Conservation (phyloP, 2,888 invertebrate species). For the Spicauda simplicius region DNA sequence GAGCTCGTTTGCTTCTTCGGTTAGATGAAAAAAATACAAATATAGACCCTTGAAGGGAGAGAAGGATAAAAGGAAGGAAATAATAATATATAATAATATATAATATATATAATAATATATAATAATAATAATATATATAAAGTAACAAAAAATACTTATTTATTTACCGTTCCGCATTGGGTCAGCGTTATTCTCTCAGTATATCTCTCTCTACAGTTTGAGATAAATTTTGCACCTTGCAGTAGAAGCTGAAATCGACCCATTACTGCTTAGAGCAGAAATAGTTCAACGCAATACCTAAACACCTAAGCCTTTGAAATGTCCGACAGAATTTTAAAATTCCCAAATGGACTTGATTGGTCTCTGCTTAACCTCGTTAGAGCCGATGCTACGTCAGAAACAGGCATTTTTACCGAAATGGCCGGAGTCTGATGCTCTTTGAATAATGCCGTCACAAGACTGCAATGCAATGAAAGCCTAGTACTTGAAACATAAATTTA, state of each 20-base stretch:
- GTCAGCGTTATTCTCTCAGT: too few relatives aligned
- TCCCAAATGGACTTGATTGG: slow-evolving; percentile 16
- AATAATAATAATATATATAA: too few relatives aligned
- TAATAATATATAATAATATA: too few relatives aligned
- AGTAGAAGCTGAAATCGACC: not conserved
- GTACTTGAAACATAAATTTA: not conserved
- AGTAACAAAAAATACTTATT: too few relatives aligned
- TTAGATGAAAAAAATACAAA: too few relatives aligned
- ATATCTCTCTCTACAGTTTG: too few relatives aligned
- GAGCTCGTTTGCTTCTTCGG: too few relatives aligned
- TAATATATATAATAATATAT: too few relatives aligned
- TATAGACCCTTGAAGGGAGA: too few relatives aligned
- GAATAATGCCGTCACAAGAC: not conserved
- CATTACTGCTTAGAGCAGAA: not conserved
- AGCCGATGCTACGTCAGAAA: slow-evolving; percentile 18
- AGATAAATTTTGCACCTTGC: too few relatives aligned
- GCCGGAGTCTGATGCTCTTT: slow-evolving; percentile 16
- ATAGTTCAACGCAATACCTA: not conserved
- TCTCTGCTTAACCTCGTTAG: slow-evolving; percentile 4
- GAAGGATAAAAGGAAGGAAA: too few relatives aligned
- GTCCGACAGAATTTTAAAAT: slow-evolving; percentile 5
- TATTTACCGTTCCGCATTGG: too few relatives aligned
- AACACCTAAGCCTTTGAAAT: not conserved
- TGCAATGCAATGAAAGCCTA: not conserved
- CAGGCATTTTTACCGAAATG: slow-evolving; percentile 14